Conservation (phyloP, 2,113 vertebrate species). For the Lutjanus erythropterus region DNA sequence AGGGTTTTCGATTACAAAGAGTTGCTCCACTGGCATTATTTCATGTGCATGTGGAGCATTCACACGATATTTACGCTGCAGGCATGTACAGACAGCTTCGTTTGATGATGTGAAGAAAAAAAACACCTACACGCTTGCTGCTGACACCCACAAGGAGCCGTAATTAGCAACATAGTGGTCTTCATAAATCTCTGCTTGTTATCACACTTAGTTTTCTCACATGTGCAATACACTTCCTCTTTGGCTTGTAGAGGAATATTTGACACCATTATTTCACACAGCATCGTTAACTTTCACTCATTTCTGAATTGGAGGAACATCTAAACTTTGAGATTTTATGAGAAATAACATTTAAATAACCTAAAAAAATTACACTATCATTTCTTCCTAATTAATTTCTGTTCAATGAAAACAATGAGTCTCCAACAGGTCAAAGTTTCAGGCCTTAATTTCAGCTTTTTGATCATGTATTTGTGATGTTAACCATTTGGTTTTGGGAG, state of each 20-base stretch:
- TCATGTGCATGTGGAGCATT: conserved; percentile 39
- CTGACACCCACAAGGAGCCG: conserved; percentile 46
- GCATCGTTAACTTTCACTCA: not conserved
- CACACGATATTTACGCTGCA: conserved; percentile 34
- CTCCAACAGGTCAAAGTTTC: not conserved
- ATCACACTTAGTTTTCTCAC: conserved; percentile 40
- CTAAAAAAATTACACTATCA: not conserved
- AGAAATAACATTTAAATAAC: not conserved
- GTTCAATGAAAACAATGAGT: not conserved
- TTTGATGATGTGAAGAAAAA: conserved; percentile 54
- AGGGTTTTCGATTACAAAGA: conserved; percentile 55
- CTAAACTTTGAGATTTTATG: not conserved
- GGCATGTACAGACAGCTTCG: conserved; percentile 47
- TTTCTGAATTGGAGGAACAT: conserved; percentile 10
- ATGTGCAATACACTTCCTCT: conserved; percentile 13
- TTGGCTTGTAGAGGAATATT: conserved; percentile 11
- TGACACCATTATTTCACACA: not conserved
- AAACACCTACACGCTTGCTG: conserved; percentile 45
- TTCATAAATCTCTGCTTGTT: conserved; percentile 68
- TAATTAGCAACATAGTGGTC: conserved; percentile 71
- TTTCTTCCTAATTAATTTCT: not conserved
- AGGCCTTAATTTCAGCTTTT: not conserved
- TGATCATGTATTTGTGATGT: not conserved
- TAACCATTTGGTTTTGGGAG: not conserved
- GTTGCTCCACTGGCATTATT: conserved; percentile 33